Conservation (phyloP, 2,113 vertebrate genomes). For the Oncorhynchus masou region DNA sequence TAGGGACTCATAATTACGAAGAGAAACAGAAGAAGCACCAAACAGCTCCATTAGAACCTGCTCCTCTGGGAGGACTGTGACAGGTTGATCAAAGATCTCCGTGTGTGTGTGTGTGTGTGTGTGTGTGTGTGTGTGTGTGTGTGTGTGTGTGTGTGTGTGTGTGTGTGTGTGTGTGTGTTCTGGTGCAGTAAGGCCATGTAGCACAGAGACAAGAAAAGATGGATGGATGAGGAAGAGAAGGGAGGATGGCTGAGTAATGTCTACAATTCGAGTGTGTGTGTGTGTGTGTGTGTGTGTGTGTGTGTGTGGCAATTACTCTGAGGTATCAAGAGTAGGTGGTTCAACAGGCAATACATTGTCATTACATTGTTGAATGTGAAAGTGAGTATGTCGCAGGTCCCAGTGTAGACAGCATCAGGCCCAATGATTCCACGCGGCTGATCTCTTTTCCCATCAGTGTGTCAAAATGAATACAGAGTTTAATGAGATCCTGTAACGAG, state of each 20-base stretch:
- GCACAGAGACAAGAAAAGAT: background rate
- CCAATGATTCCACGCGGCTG: background rate
- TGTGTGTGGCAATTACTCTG: background rate
- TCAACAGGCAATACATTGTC: background rate
- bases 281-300: background rate
- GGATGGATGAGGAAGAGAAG: background rate
- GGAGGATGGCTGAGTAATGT: background rate
- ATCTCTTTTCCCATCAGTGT: background rate
- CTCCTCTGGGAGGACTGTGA: background rate
- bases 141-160: background rate
- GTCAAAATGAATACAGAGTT: background rate
- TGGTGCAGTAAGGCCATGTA: background rate
- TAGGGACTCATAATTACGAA: background rate
- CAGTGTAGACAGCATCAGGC: too few relatives aligned
- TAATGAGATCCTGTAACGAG: background rate
- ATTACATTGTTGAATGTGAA: too few relatives aligned
- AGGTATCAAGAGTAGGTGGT: background rate
- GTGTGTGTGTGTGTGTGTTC: background rate
- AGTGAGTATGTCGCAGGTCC: too few relatives aligned
- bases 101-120: background rate
- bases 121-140: too few relatives aligned
- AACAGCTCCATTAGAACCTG: background rate
- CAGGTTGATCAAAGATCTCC: background rate
- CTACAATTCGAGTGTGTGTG: background rate
- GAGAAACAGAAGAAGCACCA: background rate